phyloP scores from a whole-genome alignment of 2,888 invertebrate genomes.

The Fragum whitleyi region DNA sequence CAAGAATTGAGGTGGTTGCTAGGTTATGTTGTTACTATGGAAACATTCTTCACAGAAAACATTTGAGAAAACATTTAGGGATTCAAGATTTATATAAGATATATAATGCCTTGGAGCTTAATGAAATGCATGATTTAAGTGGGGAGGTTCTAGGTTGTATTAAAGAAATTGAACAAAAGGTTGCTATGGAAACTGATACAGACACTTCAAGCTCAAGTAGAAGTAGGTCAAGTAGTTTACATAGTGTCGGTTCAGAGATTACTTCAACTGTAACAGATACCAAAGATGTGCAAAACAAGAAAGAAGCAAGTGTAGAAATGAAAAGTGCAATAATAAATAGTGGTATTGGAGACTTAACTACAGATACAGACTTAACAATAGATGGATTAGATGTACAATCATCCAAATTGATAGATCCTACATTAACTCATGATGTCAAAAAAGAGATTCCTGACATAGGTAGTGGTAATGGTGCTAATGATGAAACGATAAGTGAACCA shows the following conservation, averaged over 20 bases:
- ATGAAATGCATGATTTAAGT: slow-evolving; percentile 38
- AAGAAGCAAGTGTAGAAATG: not conserved
- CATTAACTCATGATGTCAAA: not conserved
- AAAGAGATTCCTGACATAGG: not conserved
- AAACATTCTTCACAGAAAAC: slow-evolving; percentile 50
- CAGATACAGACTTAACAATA: not conserved
- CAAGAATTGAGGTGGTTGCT: slow-evolving; percentile 59
- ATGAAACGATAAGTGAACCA: not conserved
- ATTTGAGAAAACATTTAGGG: slow-evolving; percentile 51
- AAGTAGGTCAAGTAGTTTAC: slow-evolving; percentile 59
- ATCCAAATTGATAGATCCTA: not conserved
- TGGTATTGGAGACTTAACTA: not conserved
- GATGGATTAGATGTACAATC: not conserved
- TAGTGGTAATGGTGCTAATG: not conserved
- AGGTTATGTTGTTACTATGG: slow-evolving; percentile 59
- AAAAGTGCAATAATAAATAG: not conserved
- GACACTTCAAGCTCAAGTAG: slow-evolving; percentile 49
- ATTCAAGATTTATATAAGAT: slow-evolving; percentile 43
- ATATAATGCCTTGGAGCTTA: slow-evolving; percentile 39
- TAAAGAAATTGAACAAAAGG: slow-evolving; percentile 41
- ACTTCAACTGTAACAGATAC: not conserved
- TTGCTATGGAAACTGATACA: slow-evolving; percentile 42
- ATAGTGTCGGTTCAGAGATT: slow-evolving; percentile 27
- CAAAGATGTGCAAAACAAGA: not conserved
- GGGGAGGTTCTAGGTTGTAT: slow-evolving; percentile 42